phyloP scores from a whole-genome alignment of 2,113 vertebrate species.

The Pelobates fuscus region DNA sequence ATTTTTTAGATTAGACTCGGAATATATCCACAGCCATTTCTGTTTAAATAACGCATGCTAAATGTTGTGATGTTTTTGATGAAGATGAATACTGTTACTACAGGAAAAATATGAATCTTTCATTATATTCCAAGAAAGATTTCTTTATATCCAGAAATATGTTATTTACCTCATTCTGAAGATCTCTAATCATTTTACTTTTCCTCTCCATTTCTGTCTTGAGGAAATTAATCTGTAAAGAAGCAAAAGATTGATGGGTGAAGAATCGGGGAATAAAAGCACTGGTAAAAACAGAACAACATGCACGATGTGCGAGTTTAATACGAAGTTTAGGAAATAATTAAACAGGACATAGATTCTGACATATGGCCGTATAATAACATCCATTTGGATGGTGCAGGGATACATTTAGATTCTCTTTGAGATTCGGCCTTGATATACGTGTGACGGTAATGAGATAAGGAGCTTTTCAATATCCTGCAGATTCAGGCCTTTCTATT shows the following conservation, averaged over 20 bases:
- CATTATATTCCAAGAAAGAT: too few relatives aligned
- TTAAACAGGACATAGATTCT: background rate
- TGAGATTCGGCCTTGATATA: background rate
- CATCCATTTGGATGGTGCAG: background rate
- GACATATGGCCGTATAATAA: background rate
- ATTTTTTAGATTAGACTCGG: too few relatives aligned
- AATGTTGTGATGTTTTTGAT: too few relatives aligned
- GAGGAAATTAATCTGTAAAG: conserved; percentile 88
- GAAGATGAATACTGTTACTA: too few relatives aligned
- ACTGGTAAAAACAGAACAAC: conserved; percentile 47
- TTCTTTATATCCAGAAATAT: background rate
- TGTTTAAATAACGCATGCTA: too few relatives aligned
- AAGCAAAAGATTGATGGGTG: background rate
- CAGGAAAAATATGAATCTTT: too few relatives aligned
- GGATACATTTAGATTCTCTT: conserved; percentile 6
- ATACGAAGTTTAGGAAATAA: background rate
- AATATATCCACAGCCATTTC: too few relatives aligned
- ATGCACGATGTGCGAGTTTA: background rate
- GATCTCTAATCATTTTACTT: conserved; percentile 94
- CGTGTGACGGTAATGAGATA: conserved; percentile 16
- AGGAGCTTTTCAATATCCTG: background rate
- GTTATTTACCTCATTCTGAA: conserved; percentile 90
- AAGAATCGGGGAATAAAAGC: background rate
- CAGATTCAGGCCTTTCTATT: conserved; percentile 6
- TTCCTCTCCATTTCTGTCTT: conserved; percentile 98